Evolutionary conservation across 2,888 invertebrate species (phyloP), one percentile per base, ranked within the genome.

Genomic region (Rhagophthalmus giganteus): DNA sequence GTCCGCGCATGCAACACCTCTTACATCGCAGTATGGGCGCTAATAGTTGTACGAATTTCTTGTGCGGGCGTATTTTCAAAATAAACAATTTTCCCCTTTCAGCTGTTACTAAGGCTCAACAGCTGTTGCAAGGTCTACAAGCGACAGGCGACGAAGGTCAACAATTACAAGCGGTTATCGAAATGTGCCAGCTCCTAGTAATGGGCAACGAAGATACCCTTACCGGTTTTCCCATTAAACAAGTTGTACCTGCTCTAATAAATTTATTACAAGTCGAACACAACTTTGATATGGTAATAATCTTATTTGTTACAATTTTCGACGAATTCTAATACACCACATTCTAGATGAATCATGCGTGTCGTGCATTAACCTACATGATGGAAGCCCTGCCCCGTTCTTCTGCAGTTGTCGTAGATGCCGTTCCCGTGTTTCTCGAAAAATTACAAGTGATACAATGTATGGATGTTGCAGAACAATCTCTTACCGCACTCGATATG

Each of bases 381-480:
- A 88, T 99, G 85, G 99, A 99, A 76, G 96, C 98, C 0, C 74
- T 99, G 60, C 99, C 99, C 0, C 84, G 99, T 50, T 96, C 97
- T 25, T 94, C 96, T 35, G 89, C 91, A 12, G 91, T 97, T 1
- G 95, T 99, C 6, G 93, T 96, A 1, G 93, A 98, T 67, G 97
- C 97, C 1, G 94, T 99, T 49, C 98, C 99, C 1, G 92, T 94
- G 1, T 95, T 99, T 77, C 79, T 99, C 45, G 95, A 97, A 76
- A 99, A 95, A 77, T 79, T 98, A 47, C 95, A 97, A 78, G 91
- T 94, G 13, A 99, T 98, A 66, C 97, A 97, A 63, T 99, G 98
- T 74, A 98, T 99, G 94, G 99, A 99, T 77, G 98, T 99, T 11
- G 99, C 99, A 2, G 99, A 99, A 74, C 98, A 99, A 78, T 93